These are phyloP conservation scores for Ridgeia piscesae DNA, from an alignment of 1,140 invertebrate genomes.

Conservation along the genomic window DNA sequence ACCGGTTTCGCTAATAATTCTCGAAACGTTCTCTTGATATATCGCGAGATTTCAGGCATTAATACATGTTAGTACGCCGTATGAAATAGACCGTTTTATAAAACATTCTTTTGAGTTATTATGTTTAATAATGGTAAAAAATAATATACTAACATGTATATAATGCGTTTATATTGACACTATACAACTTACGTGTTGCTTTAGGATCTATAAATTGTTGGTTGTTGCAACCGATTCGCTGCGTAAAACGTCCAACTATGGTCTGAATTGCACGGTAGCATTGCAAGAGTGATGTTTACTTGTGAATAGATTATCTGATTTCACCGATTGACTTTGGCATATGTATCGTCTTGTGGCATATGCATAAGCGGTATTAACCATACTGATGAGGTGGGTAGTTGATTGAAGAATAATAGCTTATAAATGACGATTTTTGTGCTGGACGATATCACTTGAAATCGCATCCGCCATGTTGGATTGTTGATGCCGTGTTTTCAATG, in stretches of 20 bases:
- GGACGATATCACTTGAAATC: not conserved
- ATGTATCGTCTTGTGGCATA: not conserved
- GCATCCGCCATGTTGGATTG: not conserved
- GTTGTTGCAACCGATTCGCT: not conserved
- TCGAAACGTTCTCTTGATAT: not conserved
- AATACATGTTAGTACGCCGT: not conserved
- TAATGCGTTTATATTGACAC: not conserved
- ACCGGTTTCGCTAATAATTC: not conserved
- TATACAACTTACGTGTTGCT: not conserved
- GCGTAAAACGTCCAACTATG: slow-evolving; percentile 4
- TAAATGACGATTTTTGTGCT: not conserved
- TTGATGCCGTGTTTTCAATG: not conserved
- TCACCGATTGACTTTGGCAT: not conserved
- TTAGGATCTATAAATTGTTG: not conserved
- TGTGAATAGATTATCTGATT: not conserved
- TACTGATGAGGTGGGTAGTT: not conserved
- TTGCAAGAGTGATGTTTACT: not conserved
- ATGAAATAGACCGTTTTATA: not conserved
- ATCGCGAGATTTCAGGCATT: not conserved
- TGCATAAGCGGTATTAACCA: not conserved
- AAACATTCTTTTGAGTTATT: not conserved
- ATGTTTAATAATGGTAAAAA: not conserved
- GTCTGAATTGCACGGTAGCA: not conserved
- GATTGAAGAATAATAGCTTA: not conserved
- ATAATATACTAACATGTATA: not conserved